A percentile compares a stretch with the other conserved stretches of the same genome.
These are phyloP conservation scores for Carettochelys insculpta DNA, from an alignment of 2,113 vertebrate genomes.

Conservation along the genomic window DNA sequence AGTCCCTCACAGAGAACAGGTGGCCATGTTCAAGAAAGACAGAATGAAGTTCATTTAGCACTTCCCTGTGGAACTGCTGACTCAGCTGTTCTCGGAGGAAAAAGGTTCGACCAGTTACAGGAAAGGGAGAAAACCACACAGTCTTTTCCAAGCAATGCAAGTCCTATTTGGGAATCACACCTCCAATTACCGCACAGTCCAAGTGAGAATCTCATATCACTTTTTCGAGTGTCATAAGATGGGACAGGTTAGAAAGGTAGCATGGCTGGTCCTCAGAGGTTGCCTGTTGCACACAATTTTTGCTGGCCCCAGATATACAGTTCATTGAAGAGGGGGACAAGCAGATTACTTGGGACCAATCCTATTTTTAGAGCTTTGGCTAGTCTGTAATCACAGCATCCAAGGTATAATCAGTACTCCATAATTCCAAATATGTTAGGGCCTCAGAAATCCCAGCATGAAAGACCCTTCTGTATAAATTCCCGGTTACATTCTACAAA, in stretches of 20 bases:
- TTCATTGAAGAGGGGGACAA: constrained; percentile 54
- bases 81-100: neutral
- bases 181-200: neutral
- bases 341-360: constrained; percentile 57
- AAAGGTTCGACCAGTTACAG: neutral
- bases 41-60: neutral
- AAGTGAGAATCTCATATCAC: neutral
- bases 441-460: constrained; percentile 38
- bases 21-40: neutral
- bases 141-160: neutral
- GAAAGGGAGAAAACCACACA: neutral
- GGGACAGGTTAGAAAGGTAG: constrained; percentile 20
- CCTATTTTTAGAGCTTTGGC: constrained; percentile 63
- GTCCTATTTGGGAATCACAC: neutral
- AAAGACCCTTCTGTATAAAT: constrained; percentile 22
- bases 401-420: constrained; percentile 49
- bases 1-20: neutral
- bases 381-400: constrained; percentile 52
- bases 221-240: neutral
- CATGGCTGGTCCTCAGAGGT: constrained; percentile 27
- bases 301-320: constrained; percentile 21
- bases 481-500: constrained; percentile 23
- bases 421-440: constrained; percentile 46
- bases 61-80: neutral
- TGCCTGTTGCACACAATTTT: constrained; percentile 12